Conservation (phyloP, 2,113 vertebrate species). For the Eptesicus fuscus region DNA sequence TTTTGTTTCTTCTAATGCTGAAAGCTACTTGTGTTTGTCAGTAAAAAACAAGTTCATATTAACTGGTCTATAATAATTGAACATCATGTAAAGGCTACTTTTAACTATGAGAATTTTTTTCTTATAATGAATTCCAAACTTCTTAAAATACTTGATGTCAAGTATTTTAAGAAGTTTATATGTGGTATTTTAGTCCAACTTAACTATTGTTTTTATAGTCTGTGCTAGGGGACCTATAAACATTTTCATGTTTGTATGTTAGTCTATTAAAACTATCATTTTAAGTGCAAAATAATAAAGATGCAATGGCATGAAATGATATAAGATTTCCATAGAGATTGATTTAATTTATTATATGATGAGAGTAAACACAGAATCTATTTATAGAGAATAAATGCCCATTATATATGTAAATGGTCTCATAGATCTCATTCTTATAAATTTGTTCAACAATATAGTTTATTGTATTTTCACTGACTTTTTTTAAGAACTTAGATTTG, state of each 20-base stretch:
- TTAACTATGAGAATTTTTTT: not conserved
- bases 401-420: not conserved
- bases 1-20: not conserved
- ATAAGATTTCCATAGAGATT: not conserved
- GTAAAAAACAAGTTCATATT: not conserved
- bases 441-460: not conserved
- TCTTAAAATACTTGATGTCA: not conserved
- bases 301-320: not conserved
- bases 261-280: conserved; percentile 22
- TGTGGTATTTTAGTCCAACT: not conserved
- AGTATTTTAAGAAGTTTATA: not conserved
- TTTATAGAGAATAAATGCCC: not conserved
- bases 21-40: not conserved
- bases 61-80: not conserved
- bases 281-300: not conserved
- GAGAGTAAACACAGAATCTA: not conserved
- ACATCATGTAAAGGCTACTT: not conserved
- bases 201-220: not conserved
- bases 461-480: not conserved
- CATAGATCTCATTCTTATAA: not conserved
- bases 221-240: not conserved
- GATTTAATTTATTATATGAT: not conserved
- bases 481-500: not conserved
- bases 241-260: not conserved
- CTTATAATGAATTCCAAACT: not conserved